Evolutionary conservation across 2,797 vertebrate species (phyloP).

Genomic region (Pangasius sanitwongsei): DNA sequence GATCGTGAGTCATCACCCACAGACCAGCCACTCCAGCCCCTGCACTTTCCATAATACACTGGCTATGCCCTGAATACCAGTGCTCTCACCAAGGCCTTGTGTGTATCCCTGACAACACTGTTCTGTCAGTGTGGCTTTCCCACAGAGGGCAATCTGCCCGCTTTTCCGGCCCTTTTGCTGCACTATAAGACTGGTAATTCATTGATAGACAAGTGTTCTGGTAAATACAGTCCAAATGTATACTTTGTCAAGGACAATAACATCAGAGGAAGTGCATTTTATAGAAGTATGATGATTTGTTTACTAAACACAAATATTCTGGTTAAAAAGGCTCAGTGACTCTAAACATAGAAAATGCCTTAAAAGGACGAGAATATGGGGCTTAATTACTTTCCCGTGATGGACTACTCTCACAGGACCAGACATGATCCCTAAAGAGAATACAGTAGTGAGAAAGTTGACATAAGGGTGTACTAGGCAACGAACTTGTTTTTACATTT

Average conservation of each 20-base stretch:
- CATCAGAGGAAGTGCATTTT: not conserved
- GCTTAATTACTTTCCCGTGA: constrained; percentile 12
- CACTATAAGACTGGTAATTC: constrained; percentile 40
- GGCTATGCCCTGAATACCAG: constrained; percentile 48
- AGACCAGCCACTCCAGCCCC: constrained; percentile 41
- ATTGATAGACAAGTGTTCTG: constrained; percentile 40
- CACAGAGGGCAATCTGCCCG: constrained; percentile 41
- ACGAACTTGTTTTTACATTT: not conserved
- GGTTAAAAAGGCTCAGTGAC: constrained; percentile 1
- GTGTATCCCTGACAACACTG: constrained; percentile 55
- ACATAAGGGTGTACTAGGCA: not conserved
- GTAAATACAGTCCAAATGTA: constrained; percentile 33
- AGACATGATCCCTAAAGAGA: not conserved
- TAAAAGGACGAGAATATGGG: constrained; percentile 1
- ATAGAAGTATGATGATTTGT: not conserved
- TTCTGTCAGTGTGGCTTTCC: constrained; percentile 41
- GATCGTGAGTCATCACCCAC: constrained; percentile 47
- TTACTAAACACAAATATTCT: not conserved
- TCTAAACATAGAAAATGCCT: constrained; percentile 18
- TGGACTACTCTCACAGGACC: not conserved
- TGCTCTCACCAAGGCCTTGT: constrained; percentile 36
- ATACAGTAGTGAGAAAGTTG: not conserved
- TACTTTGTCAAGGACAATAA: not conserved
- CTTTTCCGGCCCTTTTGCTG: constrained; percentile 29
- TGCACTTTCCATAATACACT: constrained; percentile 44